These are phyloP conservation scores for Lycopodina hypogea DNA, from an alignment of 37 sponge, comb jelly and placozoan species.

Conservation along the genomic window DNA sequence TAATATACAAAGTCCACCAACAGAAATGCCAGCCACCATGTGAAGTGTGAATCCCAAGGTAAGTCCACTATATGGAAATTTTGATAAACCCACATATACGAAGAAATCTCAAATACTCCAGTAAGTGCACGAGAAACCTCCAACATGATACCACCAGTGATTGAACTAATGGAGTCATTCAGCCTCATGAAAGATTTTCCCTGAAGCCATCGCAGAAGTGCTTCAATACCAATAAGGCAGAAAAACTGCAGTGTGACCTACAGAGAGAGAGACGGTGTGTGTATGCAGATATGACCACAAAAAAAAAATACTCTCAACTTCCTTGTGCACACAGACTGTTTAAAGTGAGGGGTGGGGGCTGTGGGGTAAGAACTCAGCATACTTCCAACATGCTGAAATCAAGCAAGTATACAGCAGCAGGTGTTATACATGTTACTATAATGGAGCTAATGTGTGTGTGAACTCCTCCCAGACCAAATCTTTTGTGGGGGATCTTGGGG, in stretches of 20 bases:
- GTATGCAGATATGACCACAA: too few species aligned
- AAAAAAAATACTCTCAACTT: too few species aligned
- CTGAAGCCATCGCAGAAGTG: constrained; percentile 29
- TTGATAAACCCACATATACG: constrained; percentile 70
- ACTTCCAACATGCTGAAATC: too few species aligned
- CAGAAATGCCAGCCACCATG: constrained; percentile 84
- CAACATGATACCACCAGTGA: constrained; percentile 65
- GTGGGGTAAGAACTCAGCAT: too few species aligned
- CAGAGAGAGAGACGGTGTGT: too few species aligned
- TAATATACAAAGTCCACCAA: constrained; percentile 79
- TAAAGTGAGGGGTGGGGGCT: neutral
- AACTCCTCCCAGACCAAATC: too few species aligned
- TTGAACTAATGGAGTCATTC: constrained; percentile 81
- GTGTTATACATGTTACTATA: too few species aligned
- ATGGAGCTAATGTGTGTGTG: too few species aligned
- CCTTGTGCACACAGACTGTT: too few species aligned
- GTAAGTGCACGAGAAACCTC: neutral
- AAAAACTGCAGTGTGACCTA: constrained; percentile 77
- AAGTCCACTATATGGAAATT: constrained; percentile 45
- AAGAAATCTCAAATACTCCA: constrained; percentile 37
- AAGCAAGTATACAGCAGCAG: too few species aligned
- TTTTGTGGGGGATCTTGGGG: too few species aligned
- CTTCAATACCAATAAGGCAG: constrained; percentile 66
- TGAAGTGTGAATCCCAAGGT: constrained; percentile 84
- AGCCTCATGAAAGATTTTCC: constrained; percentile 28